Evolutionary conservation across 2,888 invertebrate genomes (phyloP).

Genomic region (Apotomis betuletana): DNA sequence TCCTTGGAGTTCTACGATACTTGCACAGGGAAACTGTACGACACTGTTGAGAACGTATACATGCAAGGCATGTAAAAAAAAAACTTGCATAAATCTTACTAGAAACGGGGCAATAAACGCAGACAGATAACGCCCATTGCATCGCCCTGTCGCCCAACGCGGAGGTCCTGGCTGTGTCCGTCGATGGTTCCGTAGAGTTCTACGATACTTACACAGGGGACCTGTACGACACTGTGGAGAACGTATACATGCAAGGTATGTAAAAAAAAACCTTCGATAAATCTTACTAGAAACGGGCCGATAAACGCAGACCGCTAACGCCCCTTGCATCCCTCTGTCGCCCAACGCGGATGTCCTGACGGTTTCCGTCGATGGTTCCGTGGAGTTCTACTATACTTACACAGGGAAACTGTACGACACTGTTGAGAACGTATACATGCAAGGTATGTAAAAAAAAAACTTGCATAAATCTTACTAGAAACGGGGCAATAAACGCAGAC

Average conservation of each 20-base stretch:
- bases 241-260: slow-evolving; percentile 83
- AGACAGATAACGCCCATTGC: slow-evolving; percentile 79
- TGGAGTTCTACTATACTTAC: slow-evolving; percentile 88
- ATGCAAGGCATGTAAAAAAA: slow-evolving; percentile 68
- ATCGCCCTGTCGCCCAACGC: slow-evolving; percentile 92
- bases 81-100: slow-evolving; percentile 55
- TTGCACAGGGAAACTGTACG: slow-evolving; percentile 85
- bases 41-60: slow-evolving; percentile 86
- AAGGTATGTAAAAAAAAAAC: slow-evolving; percentile 68
- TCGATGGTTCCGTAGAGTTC: slow-evolving; percentile 85
- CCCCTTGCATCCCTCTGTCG: slow-evolving; percentile 87
- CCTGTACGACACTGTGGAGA: slow-evolving; percentile 86
- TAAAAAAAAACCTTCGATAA: not conserved
- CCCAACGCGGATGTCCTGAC: slow-evolving; percentile 91
- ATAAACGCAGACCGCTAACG: slow-evolving; percentile 81
- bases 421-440: slow-evolving; percentile 85
- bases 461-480: slow-evolving; percentile 64
- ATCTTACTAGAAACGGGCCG: slow-evolving; percentile 84
- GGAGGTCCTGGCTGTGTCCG: slow-evolving; percentile 88
- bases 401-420: slow-evolving; percentile 86
- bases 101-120: slow-evolving; percentile 85
- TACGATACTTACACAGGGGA: slow-evolving; percentile 87
- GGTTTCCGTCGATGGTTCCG: slow-evolving; percentile 84
- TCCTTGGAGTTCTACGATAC: slow-evolving; percentile 88
- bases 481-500: slow-evolving; percentile 86